Conservation (phyloP, 2,797 vertebrate species). For the Trichosurus vulpecula region DNA sequence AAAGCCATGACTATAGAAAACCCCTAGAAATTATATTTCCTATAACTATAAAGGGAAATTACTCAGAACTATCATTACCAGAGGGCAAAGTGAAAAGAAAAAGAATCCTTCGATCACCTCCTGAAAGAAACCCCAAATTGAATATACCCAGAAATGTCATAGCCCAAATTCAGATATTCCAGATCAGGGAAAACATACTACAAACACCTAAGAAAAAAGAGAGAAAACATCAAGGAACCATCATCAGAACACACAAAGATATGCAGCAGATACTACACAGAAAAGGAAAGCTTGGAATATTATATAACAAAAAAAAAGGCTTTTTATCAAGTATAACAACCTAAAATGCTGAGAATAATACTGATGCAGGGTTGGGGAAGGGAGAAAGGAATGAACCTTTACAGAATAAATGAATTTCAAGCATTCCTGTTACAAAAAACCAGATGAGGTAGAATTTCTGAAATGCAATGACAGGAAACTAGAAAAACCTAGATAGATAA, state of each 20-base stretch:
- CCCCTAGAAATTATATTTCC: neutral
- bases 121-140: neutral
- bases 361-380: neutral
- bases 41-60: neutral
- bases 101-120: neutral
- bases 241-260: neutral
- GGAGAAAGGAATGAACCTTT: neutral
- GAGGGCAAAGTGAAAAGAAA: neutral
- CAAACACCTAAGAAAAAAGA: neutral
- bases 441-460: neutral
- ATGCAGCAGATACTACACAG: neutral
- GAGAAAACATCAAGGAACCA: neutral
- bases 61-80: neutral
- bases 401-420: neutral
- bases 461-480: neutral
- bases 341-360: neutral
- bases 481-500: neutral
- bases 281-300: neutral
- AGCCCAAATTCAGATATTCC: neutral
- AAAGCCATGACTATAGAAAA: neutral
- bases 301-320: neutral
- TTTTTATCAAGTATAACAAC: neutral
- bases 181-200: neutral
- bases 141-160: neutral
- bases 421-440: neutral